phyloP scores from a whole-genome alignment of 2,113 vertebrate species.

The Pseudonaja textilis region DNA sequence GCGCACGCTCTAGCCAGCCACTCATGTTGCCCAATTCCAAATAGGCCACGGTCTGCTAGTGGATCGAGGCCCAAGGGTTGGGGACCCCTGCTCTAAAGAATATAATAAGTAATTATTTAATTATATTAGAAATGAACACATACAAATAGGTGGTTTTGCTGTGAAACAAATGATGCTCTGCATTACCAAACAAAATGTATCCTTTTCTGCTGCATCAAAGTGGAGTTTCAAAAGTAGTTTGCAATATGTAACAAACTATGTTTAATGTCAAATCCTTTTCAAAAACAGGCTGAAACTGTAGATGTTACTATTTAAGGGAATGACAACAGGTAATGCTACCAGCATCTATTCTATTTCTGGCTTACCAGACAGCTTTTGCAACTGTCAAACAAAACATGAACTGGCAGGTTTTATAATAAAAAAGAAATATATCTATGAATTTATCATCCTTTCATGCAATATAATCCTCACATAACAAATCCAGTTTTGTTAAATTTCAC shows the following conservation, averaged over 20 bases:
- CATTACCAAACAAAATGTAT: not conserved
- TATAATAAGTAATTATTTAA: not conserved
- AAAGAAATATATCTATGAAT: not conserved
- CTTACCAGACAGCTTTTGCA: not conserved
- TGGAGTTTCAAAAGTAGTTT: not conserved
- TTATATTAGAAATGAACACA: not conserved
- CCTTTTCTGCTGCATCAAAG: not conserved
- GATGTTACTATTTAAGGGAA: not conserved
- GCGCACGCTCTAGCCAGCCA: too few species aligned
- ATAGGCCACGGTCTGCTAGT: too few species aligned
- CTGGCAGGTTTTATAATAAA: not conserved
- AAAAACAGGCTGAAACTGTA: not conserved
- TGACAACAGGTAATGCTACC: not conserved
- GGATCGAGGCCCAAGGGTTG: too few species aligned
- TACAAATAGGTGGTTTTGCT: not conserved
- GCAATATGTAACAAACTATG: not conserved
- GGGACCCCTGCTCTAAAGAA: not conserved
- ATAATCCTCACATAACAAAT: not conserved
- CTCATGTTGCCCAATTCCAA: too few species aligned
- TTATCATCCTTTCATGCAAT: not conserved
- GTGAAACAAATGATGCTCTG: not conserved
- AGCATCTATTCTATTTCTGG: not conserved
- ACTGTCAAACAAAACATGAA: not conserved
- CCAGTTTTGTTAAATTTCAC: not conserved
- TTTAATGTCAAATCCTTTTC: not conserved